Base-by-base conservation (phyloP, 1,140 invertebrate genomes). In the Drosophila orosa region DNA sequence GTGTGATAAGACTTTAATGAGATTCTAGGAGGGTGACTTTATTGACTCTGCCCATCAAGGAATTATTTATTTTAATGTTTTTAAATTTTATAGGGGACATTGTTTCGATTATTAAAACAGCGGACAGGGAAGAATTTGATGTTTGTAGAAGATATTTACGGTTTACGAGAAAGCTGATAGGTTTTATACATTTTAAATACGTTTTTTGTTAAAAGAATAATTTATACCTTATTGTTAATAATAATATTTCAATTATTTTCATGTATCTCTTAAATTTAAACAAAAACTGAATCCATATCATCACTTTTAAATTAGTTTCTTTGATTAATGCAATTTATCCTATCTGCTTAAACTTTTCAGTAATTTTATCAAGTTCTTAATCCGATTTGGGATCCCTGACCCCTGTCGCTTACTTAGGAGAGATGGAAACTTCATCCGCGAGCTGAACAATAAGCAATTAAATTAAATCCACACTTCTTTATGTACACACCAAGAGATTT, bases 381-480 rank as follows among this genome's bases (percentile, higher is more conserved):
- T 82, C 57, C 55, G 59, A 29, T 80, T 79, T 37, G 52, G 40
- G 39, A 58, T 60, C 27, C 37, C 22, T 57, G 39, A 40, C 29
- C 37, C 40, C 35, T 19, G 40, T 10, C 22, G 35, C 45, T 42
- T 24, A 55, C 44, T 48, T 50, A 47, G 40, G 33, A 29, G 50
- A 56, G 48, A 31, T 74, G 24, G n/a, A 40, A 61, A 24, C 33
- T 27, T 45, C 3, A 19, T 37, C 44, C 29, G 37, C 12, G 9
- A 19, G 15, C 37, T 22, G 45, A 78, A 74, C 74, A 81, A 78
- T 81, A 75, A 74, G 67, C 58, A 79, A 87, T 69, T 59, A 72
- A 82, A 82, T 82, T 75, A 79, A 78, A 68, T 72, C 35, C 61
- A 48, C 75, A 68, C 57, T 78, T 78, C 60, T 59, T 65, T 74